Percentiles rank a stretch among this genome's conserved stretches.
These are phyloP conservation scores for Phorcus lineatus DNA, from an alignment of 2,888 invertebrate genomes.

Conservation along the genomic window DNA sequence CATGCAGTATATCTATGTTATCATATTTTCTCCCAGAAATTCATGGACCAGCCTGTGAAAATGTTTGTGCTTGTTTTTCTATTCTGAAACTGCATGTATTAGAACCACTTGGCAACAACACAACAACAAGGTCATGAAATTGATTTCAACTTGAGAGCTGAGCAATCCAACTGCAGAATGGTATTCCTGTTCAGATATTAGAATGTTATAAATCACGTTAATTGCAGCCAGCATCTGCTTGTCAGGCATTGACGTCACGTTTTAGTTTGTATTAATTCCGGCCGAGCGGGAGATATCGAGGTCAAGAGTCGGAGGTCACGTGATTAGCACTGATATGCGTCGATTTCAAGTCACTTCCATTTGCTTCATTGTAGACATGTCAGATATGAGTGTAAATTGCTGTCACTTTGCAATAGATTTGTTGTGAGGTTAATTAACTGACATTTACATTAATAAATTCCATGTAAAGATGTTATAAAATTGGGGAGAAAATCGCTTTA, in stretches of 20 bases:
- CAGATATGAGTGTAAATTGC: neutral
- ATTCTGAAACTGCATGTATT: too few species aligned
- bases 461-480: too few species aligned
- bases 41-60: too few species aligned
- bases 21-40: too few species aligned
- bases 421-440: neutral
- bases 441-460: neutral
- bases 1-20: too few species aligned
- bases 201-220: constrained; percentile 4
- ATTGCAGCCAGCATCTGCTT: constrained; percentile 13
- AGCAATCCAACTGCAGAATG: neutral
- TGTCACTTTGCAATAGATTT: neutral
- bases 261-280: neutral
- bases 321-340: neutral
- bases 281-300: neutral
- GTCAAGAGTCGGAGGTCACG: neutral
- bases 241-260: neutral
- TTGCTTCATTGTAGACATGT: neutral
- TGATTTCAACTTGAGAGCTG: neutral
- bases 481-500: too few species aligned
- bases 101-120: too few species aligned
- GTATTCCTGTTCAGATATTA: too few species aligned
- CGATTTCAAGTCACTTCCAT: neutral
- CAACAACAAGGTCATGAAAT: neutral
- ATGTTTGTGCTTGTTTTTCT: too few species aligned